phyloP scores from a whole-genome alignment of 2,888 invertebrate genomes.

The Polyploca ridens region DNA sequence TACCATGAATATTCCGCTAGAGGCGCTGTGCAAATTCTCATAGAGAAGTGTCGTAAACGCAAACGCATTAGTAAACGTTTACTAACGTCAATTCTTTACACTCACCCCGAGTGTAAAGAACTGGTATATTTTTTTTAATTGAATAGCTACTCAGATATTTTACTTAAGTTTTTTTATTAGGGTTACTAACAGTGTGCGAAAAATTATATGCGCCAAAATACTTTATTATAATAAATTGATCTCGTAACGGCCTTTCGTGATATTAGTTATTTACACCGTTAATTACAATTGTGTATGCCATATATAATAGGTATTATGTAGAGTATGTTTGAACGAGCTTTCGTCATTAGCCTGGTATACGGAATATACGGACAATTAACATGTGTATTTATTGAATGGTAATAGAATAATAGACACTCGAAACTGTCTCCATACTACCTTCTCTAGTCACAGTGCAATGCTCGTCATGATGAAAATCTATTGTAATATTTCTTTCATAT shows the following conservation, averaged over 20 bases:
- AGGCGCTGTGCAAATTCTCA: too few relatives aligned
- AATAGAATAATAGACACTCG: conserved; percentile 61
- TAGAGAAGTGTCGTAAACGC: too few relatives aligned
- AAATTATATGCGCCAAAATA: neutral
- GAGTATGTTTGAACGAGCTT: conserved; percentile 79
- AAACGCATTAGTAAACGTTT: too few relatives aligned
- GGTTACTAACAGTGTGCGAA: neutral
- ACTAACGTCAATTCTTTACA: too few relatives aligned
- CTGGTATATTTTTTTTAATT: neutral
- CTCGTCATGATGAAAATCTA: conserved; percentile 19
- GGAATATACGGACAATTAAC: conserved; percentile 52
- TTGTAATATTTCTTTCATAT: conserved; percentile 15
- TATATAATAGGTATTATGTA: conserved; percentile 63
- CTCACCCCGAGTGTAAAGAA: too few relatives aligned
- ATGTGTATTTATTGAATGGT: conserved; percentile 44
- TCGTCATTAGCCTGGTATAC: conserved; percentile 79
- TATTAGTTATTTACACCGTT: conserved; percentile 55
- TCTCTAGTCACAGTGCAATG: conserved; percentile 58
- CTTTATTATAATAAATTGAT: conserved; percentile 19
- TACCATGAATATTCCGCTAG: too few relatives aligned
- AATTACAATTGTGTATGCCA: conserved; percentile 54
- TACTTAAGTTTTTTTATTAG: neutral
- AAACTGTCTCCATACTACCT: conserved; percentile 43
- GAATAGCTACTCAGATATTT: neutral
- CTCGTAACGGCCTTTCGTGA: conserved; percentile 51